Percentiles rank a stretch among this genome's conserved stretches.
These are phyloP conservation scores for Anguilla obscura DNA, from an alignment of 2,797 vertebrate species.

Conservation along the genomic window DNA sequence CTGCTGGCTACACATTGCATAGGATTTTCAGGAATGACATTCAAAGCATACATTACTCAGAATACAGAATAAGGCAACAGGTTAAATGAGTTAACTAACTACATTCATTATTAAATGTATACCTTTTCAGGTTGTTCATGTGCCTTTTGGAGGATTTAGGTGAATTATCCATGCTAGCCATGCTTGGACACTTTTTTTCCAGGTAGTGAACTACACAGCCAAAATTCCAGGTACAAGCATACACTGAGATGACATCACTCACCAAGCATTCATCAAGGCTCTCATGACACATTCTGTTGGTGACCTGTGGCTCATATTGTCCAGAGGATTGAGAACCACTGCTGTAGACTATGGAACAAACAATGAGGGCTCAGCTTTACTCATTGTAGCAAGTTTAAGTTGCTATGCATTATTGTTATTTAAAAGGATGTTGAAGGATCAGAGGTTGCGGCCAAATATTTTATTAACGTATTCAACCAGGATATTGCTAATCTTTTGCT, in stretches of 20 bases:
- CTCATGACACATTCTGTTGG: background rate
- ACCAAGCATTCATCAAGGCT: background rate
- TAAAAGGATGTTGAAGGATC: background rate
- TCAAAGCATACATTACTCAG: background rate
- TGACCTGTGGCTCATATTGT: background rate
- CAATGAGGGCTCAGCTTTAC: conserved; percentile 27
- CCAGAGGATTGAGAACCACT: background rate
- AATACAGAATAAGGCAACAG: too few relatives aligned
- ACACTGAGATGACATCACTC: background rate
- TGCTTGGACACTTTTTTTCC: background rate
- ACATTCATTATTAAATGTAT: too few relatives aligned
- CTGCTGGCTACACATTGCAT: conserved; percentile 12
- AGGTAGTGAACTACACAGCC: background rate
- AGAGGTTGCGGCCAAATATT: background rate
- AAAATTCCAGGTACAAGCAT: background rate
- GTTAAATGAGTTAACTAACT: too few relatives aligned
- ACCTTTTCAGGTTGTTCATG: background rate
- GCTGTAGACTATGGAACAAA: background rate
- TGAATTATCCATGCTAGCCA: background rate
- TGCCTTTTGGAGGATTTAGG: background rate
- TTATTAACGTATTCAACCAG: background rate
- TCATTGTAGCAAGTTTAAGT: background rate
- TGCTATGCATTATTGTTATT: background rate
- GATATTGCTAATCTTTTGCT: background rate
- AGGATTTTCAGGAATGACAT: background rate